These are phyloP conservation scores for Notodonta ziczac DNA, from an alignment of 2,888 invertebrate species.

Conservation along the genomic window DNA sequence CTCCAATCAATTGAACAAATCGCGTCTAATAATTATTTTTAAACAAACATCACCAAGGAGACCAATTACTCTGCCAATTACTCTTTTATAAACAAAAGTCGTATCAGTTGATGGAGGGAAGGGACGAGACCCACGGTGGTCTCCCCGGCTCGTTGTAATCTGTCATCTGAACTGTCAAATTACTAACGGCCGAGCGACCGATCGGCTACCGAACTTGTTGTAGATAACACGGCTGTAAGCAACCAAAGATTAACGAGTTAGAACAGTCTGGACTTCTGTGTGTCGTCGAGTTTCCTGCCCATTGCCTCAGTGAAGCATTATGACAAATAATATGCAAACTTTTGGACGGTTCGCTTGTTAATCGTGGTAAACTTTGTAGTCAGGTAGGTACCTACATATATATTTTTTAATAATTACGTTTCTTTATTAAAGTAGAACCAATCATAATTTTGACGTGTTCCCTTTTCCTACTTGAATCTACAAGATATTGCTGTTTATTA, in stretches of 20 bases:
- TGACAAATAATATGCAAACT: neutral
- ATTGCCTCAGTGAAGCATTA: conserved; percentile 18
- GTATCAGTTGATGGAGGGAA: conserved; percentile 61
- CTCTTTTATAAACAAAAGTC: conserved; percentile 68
- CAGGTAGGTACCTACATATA: neutral
- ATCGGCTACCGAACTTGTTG: conserved; percentile 83
- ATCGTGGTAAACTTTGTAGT: neutral
- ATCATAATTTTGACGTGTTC: no score
- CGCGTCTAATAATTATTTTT: conserved; percentile 1
- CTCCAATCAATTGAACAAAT: neutral
- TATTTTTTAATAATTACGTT: neutral
- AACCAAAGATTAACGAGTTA: conserved; percentile 51
- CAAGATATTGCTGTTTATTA: no score
- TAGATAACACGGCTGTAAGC: conserved; percentile 74
- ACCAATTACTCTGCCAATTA: conserved; percentile 60
- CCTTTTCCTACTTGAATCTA: no score
- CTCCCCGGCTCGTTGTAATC: conserved; percentile 73
- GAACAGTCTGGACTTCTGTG: conserved; percentile 22
- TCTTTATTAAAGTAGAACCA: no score
- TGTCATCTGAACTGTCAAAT: conserved; percentile 85
- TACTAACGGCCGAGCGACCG: conserved; percentile 83
- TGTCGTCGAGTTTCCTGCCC: conserved; percentile 24
- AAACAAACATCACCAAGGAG: conserved; percentile 52
- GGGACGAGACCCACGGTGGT: conserved; percentile 80
- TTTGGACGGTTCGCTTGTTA: neutral